phyloP scores from a whole-genome alignment of 2,113 vertebrate species.

The Setophaga coronata region DNA sequence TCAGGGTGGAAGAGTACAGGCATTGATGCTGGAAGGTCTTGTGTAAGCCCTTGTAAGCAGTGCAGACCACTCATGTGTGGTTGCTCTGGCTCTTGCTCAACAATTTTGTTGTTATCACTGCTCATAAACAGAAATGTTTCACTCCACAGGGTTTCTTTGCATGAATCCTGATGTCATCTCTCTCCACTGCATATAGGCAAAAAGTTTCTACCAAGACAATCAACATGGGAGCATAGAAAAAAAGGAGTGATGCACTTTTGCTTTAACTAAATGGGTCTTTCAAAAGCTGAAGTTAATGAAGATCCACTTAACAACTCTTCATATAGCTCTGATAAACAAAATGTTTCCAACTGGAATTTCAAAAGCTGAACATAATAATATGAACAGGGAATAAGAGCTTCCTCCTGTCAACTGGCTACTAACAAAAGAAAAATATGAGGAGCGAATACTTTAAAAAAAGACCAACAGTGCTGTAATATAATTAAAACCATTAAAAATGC shows the following conservation, averaged over 20 bases:
- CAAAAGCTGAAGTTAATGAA: not conserved
- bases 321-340: constrained; percentile 45
- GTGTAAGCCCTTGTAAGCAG: not conserved
- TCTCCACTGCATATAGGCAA: not conserved
- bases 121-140: not conserved
- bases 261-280: not conserved
- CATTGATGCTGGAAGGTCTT: fast-evolving
- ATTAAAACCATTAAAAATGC: constrained; percentile 68
- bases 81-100: not conserved
- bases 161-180: not conserved
- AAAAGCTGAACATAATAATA: constrained; percentile 28
- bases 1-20: not conserved
- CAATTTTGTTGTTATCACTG: not conserved
- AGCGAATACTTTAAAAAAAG: constrained; percentile 54
- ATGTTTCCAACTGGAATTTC: constrained; percentile 36
- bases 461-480: constrained; percentile 49
- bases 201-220: not conserved
- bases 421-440: constrained; percentile 64
- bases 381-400: constrained; percentile 47
- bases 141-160: not conserved
- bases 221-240: not conserved
- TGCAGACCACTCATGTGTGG: fast-evolving
- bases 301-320: constrained; percentile 2
- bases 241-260: not conserved
- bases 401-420: constrained; percentile 60